Conservation (phyloP, 2,113 vertebrate species). For the Callospermophilus lateralis region DNA sequence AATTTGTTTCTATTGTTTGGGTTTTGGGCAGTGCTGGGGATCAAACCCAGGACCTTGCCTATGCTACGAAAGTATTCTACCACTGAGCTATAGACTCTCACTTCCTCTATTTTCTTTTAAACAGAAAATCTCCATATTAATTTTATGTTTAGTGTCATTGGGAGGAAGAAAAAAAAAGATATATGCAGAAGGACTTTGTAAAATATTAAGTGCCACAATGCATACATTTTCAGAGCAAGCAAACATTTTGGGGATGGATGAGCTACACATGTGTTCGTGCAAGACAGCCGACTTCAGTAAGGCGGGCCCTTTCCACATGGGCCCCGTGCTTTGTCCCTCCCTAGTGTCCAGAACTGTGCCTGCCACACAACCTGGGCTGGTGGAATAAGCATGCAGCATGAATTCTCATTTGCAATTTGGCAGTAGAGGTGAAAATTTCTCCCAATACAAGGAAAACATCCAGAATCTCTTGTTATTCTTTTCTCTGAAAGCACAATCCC, state of each 20-base stretch:
- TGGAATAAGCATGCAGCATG: not conserved
- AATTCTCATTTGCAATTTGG: constrained; percentile 25
- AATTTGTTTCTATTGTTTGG: not conserved
- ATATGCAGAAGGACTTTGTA: not conserved
- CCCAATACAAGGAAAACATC: constrained; percentile 13
- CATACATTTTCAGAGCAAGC: not conserved
- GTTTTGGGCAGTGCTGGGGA: not conserved
- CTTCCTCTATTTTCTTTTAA: not conserved
- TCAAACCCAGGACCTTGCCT: too few relatives aligned
- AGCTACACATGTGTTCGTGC: not conserved
- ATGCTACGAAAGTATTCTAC: too few relatives aligned
- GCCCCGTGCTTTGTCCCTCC: not conserved
- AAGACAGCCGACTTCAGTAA: not conserved
- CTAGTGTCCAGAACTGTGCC: not conserved
- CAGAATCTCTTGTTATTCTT: constrained; percentile 45
- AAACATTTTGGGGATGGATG: not conserved
- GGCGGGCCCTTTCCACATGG: not conserved
- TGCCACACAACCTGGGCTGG: not conserved
- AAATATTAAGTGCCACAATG: not conserved
- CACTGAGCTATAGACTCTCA: not conserved
- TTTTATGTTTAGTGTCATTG: not conserved
- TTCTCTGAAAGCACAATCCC: constrained; percentile 65
- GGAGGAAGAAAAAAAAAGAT: not conserved
- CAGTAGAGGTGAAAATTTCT: constrained; percentile 46
- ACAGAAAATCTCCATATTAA: not conserved